A percentile compares a stretch with the other conserved stretches of the same genome.
phyloP scores from a whole-genome alignment of 2,888 invertebrate species.

The Liposcelis brunnea region DNA sequence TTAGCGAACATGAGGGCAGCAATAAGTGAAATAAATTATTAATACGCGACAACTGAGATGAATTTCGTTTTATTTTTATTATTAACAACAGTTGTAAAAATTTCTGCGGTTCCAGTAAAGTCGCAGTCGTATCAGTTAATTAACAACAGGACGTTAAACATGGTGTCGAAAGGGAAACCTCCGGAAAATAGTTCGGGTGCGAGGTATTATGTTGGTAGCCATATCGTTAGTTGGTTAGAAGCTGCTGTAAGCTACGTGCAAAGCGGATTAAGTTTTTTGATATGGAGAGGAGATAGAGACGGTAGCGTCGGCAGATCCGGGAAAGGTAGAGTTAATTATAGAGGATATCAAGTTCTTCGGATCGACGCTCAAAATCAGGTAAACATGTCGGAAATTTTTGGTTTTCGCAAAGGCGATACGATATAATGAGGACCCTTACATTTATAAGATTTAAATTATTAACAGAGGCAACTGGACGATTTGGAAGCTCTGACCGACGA shows the following conservation, averaged over 20 bases:
- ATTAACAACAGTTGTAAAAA: too few relatives aligned
- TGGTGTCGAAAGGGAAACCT: too few relatives aligned
- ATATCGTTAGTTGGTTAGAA: not conserved
- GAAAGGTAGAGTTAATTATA: not conserved
- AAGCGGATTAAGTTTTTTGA: not conserved
- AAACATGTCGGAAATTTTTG: not conserved
- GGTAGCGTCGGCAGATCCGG: not conserved
- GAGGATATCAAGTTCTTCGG: conserved; percentile 1
- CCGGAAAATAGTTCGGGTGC: too few relatives aligned
- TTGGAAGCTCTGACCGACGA: conserved; percentile 33
- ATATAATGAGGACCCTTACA: conserved; percentile 1
- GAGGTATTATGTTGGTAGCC: too few relatives aligned
- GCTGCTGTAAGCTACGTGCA: not conserved
- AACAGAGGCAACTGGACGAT: conserved; percentile 21
- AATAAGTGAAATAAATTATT: too few relatives aligned
- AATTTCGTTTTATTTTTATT: too few relatives aligned
- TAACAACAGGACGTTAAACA: too few relatives aligned
- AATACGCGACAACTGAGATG: too few relatives aligned
- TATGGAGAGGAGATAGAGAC: not conserved
- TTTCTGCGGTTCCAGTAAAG: too few relatives aligned
- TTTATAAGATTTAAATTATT: conserved; percentile 15
- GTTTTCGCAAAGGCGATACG: not conserved
- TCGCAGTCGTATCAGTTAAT: too few relatives aligned
- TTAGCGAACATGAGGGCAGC: too few relatives aligned
- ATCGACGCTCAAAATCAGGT: not conserved